phyloP scores from a whole-genome alignment of 2,797 vertebrate genomes.

The Benthosema pterotum region DNA sequence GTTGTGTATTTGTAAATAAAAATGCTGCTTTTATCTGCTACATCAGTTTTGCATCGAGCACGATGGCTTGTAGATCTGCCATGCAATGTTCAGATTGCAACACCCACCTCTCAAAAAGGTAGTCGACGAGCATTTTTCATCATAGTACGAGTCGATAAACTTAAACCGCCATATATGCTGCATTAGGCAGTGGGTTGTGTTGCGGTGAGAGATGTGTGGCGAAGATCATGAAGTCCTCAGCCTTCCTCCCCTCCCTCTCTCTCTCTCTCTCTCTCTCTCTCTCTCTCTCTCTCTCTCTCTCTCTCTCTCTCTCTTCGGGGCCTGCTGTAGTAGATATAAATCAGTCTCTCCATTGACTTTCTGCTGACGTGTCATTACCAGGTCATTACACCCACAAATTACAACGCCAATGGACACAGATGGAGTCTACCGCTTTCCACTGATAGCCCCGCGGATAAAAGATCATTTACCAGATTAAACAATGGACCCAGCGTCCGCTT shows the following conservation, averaged over 20 bases:
- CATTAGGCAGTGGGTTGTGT: conserved; percentile 8
- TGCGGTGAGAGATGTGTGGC: not conserved
- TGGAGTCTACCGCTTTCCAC: conserved; percentile 22
- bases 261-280: not conserved
- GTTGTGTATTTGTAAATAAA: too few relatives aligned
- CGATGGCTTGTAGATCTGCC: too few relatives aligned
- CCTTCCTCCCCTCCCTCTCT: too few relatives aligned
- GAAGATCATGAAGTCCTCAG: conserved; percentile 35
- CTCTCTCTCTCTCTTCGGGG: not conserved
- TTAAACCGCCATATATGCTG: not conserved
- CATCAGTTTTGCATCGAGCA: too few relatives aligned
- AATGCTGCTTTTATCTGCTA: too few relatives aligned
- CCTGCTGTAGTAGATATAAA: conserved; percentile 51
- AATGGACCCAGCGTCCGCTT: not conserved
- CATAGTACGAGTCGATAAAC: too few relatives aligned
- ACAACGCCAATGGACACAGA: conserved; percentile 27
- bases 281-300: not conserved
- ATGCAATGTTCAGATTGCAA: too few relatives aligned
- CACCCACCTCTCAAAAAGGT: too few relatives aligned
- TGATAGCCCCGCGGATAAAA: conserved; percentile 26
- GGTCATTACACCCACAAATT: conserved; percentile 59
- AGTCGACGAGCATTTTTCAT: too few relatives aligned
- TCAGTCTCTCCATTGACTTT: conserved; percentile 40
- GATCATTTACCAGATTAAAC: conserved; percentile 35
- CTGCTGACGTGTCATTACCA: conserved; percentile 46